Base-by-base conservation (phyloP, 92 coral and sea anemone genomes). In the Actinostola sp. region DNA sequence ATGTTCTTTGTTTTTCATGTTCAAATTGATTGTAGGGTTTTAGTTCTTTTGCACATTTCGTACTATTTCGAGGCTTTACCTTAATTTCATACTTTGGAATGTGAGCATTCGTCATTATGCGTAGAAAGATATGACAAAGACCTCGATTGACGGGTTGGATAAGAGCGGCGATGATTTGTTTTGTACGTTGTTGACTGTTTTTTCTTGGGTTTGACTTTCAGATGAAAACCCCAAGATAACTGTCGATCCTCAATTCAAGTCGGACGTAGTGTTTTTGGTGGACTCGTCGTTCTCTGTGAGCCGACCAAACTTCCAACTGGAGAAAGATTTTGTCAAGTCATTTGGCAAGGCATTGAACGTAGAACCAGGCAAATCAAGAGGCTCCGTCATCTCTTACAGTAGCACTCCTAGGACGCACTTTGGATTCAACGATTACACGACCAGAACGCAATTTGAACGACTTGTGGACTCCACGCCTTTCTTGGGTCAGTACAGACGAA, bases 211-310 rank as follows among this genome's bases (percentile, higher is more conserved):
- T 3, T 62, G 0, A 32, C 9, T 19, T 20, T 28, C 30, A 26
- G 19, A 32, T n/a, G 55, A 14, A 42, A 7, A 42, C 33, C 45
- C 17, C 24, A 3, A 1, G n/a, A n/a, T n/a, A n/a, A n/a, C n/a
- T n/a, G n/a, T n/a, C n/a, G n/a, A n/a, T n/a, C n/a, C n/a, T n/a
- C n/a, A n/a, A n/a, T n/a, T n/a, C n/a, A n/a, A n/a, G n/a, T n/a
- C 95, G 30, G 93, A 89, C 71, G 64, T 89, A 17, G 88, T 89
- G 0, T 81, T 89, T 49, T 41, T 81, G 12, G 65, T 89, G 78
- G 93, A 89, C 67, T 84, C 93, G 28, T 89, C 93, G 6, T 38
- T 66, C 26, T 76, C 70, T 3, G 93, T 89, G 45, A 41, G 81
- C 9, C 69, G 46, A 23, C 33, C 34, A 24, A 79, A 71, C 55